Evolutionary conservation across 2,113 vertebrate species (phyloP).

Genomic region (Thryonomys swinderianus): DNA sequence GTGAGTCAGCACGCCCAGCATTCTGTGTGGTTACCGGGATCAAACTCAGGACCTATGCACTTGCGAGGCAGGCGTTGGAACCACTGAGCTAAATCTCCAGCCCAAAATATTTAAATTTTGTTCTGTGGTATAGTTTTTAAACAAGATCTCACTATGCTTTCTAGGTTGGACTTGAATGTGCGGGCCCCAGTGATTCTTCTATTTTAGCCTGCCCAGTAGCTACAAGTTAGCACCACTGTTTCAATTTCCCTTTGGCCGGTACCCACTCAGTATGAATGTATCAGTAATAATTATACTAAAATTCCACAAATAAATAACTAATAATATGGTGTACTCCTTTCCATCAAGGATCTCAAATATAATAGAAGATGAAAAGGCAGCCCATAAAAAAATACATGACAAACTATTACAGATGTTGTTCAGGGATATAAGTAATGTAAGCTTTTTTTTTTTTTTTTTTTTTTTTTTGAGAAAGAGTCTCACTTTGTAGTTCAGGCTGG

Average conservation of each 20-base stretch:
- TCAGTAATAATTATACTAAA: neutral
- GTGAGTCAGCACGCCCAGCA: no score
- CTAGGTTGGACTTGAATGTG: neutral
- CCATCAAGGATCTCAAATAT: neutral
- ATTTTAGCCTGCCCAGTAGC: neutral
- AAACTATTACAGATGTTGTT: neutral
- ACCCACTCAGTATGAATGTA: neutral
- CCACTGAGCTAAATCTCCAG: no score
- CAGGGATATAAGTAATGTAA: neutral
- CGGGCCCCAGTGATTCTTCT: neutral
- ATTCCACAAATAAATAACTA: slow-evolving; percentile 1
- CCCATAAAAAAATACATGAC: neutral
- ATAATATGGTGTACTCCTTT: neutral
- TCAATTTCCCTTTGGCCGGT: neutral
- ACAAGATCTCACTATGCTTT: neutral
- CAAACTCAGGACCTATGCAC: no score
- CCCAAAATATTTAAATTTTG: no score
- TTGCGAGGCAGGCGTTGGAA: no score
- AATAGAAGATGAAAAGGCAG: neutral
- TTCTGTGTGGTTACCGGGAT: no score
- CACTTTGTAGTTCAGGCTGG: no score
- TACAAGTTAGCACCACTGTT: neutral
- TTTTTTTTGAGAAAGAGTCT: no score
- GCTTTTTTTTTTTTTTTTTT: no score
- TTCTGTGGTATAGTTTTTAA: no score